Conservation (phyloP, 2,113 vertebrate genomes). For the Eurystomus gularis region DNA sequence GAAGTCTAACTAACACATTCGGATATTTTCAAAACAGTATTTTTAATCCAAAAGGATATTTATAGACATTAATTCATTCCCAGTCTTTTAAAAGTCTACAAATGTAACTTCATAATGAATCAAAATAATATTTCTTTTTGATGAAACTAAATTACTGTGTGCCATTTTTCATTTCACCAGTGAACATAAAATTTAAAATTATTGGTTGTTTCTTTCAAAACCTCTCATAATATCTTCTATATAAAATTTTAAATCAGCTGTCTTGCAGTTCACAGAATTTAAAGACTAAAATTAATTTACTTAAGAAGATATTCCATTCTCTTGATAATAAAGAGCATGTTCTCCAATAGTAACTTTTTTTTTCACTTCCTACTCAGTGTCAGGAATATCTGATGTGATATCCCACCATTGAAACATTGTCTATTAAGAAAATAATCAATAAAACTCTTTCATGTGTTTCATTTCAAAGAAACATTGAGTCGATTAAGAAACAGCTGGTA, state of each 20-base stretch:
- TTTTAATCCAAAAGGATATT: neutral
- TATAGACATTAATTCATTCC: neutral
- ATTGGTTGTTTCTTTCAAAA: neutral
- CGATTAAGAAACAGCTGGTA: neutral
- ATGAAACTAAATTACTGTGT: neutral
- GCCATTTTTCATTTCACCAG: neutral
- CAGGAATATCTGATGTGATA: neutral
- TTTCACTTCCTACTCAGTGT: neutral
- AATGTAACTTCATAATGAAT: neutral
- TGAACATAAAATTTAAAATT: neutral
- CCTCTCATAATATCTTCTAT: neutral
- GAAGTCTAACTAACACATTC: neutral
- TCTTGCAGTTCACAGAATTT: neutral
- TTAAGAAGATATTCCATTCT: neutral
- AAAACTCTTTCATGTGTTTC: conserved; percentile 1
- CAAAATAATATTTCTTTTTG: neutral
- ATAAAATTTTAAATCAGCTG: neutral
- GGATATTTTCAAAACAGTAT: neutral
- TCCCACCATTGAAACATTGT: neutral
- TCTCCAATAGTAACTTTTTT: neutral
- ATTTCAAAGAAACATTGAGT: neutral
- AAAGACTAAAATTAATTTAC: neutral
- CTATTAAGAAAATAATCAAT: neutral
- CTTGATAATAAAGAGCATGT: neutral
- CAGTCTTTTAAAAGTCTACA: neutral